These are phyloP conservation scores for Pollicipes pollicipes DNA, from an alignment of 1,140 invertebrate genomes.

Conservation along the genomic window DNA sequence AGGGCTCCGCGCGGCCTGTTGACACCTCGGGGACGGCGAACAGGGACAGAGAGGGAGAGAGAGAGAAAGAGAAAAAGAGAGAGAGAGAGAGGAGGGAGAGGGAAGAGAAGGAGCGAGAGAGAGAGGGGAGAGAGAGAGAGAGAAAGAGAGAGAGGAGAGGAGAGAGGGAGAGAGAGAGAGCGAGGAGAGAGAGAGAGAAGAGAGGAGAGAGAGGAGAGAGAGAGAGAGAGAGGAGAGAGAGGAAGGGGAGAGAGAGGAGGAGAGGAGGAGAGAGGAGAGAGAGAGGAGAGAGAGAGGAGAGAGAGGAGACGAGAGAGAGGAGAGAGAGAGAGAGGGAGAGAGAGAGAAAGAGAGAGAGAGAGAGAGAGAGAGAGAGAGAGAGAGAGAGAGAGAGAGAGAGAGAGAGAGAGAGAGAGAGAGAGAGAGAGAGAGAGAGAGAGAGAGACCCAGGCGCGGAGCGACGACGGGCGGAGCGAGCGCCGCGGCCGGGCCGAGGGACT, in stretches of 20 bases:
- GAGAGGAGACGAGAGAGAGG: not conserved
- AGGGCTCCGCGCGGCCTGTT: not conserved
- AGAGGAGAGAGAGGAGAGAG: not conserved
- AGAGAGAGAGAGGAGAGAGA: not conserved
- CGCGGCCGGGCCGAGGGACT: not conserved
- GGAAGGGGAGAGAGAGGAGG: not conserved
- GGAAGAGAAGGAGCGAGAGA: not conserved
- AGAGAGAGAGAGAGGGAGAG: not conserved
- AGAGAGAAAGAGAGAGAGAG: not conserved
- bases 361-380: constrained; percentile 7
- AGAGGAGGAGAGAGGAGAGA: not conserved
- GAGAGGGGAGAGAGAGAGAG: not conserved
- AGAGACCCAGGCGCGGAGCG: not conserved
- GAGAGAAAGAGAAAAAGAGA: not conserved
- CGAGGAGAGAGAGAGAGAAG: not conserved
- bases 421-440: constrained; percentile 8
- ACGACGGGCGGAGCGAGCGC: not conserved
- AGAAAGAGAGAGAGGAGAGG: not conserved
- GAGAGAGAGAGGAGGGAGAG: constrained; percentile 2
- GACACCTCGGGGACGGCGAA: not conserved
- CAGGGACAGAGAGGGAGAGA: not conserved
- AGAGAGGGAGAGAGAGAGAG: not conserved
- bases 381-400: constrained; percentile 7
- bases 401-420: constrained; percentile 8
- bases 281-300: not conserved